Percentiles rank a stretch among this genome's conserved stretches.
Conservation (phyloP, 2,888 invertebrate species). For the Himalopsyche tibetana region DNA sequence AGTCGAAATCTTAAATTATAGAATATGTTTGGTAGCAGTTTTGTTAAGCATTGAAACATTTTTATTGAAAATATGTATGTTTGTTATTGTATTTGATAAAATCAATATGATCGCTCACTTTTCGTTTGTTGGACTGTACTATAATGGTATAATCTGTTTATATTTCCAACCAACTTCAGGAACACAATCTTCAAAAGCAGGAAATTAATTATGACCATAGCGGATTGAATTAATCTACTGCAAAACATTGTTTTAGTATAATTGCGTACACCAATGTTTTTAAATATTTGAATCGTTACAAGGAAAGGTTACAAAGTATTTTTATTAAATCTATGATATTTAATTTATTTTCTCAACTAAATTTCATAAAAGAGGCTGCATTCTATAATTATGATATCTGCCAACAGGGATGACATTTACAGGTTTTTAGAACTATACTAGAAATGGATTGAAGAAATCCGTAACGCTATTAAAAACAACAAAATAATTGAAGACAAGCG, state of each 20-base stretch:
- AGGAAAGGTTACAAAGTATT: too few species aligned
- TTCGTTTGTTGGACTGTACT: neutral
- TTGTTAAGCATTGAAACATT: too few species aligned
- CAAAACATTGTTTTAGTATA: neutral
- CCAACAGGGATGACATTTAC: too few species aligned
- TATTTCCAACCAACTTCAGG: neutral
- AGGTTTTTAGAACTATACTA: too few species aligned
- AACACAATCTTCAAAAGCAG: constrained; percentile 32
- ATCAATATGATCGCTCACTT: neutral
- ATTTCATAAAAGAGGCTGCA: neutral
- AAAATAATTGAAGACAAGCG: too few species aligned
- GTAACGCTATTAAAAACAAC: too few species aligned
- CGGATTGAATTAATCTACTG: constrained; percentile 3
- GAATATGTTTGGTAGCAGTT: too few species aligned
- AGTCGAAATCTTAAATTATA: too few species aligned
- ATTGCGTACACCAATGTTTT: neutral
- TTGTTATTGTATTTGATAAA: neutral
- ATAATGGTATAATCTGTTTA: neutral
- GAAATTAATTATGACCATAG: constrained; percentile 24
- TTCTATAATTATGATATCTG: neutral
- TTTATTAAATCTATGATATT: too few species aligned
- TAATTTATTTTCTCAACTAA: neutral
- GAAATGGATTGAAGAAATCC: too few species aligned
- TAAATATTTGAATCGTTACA: neutral
- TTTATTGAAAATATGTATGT: too few species aligned